Evolutionary conservation across 2,888 invertebrate species (phyloP), one percentile per base, ranked within the genome.

Genomic region (Congeria kusceri): DNA sequence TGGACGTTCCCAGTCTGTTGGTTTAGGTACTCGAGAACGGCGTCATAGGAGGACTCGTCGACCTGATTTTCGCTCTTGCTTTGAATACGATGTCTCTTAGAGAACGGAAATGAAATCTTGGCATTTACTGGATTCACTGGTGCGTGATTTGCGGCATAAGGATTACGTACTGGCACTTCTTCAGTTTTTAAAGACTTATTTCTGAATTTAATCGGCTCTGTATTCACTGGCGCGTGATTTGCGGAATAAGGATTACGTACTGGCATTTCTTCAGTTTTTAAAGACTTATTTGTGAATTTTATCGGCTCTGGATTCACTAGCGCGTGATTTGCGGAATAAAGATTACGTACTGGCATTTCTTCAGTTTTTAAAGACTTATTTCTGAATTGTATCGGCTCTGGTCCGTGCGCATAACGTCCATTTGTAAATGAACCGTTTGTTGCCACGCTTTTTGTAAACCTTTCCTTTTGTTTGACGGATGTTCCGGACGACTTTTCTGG

Each of bases 21-120:
- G n/a, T 49, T 62, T 9, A 74, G 59, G 47, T 73, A 69, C 3
- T 58, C 47, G 5, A 69, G 18, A n/a, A 77, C 74, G 18, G 74
- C 63, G 53, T 74, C 67, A 25, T 77, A 61, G 20, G 73, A 59
- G 1, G 65, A 39, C 29, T 53, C 76, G 27, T 69, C 27, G 11
- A 27, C 23, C 2, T 58, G 49, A 47, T 76, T 63, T 53, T 72
- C 64, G 28, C 72, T 69, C 29, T 80, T 23, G 53, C 53, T 68
- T 5, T 57, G 32, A 23, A 75, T 64, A 18, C 67, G 80, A 44
- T 61, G 64, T 5, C 58, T 63, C 13, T 32, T 47, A 13, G 63
- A 28, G 29, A 62, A 70, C n/a, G 70, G 53, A 25, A 53, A 53
- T 23, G 53, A 1, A 23, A 53, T 53, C 25, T 53, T 53, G 3